A percentile compares a stretch with the other conserved stretches of the same genome.
Evolutionary conservation across 2,113 vertebrate species (phyloP).

Genomic region (Suncus etruscus): DNA sequence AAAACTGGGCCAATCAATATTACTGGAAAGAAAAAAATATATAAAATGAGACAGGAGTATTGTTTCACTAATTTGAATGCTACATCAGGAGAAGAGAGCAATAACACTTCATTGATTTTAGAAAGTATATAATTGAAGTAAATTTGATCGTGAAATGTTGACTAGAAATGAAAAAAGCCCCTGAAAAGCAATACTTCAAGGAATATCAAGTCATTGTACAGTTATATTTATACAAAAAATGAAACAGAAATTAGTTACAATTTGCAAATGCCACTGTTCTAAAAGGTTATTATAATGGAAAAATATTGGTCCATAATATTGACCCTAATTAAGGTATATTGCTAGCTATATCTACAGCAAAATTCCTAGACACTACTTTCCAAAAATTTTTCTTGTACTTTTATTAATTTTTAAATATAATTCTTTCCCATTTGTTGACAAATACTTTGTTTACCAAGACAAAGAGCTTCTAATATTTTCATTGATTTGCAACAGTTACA

Average conservation of each 20-base stretch:
- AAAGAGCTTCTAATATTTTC: background rate
- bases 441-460: background rate
- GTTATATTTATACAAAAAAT: background rate
- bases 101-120: constrained; percentile 61
- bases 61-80: constrained; percentile 53
- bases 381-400: constrained; percentile 6
- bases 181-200: background rate
- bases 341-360: background rate
- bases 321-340: background rate
- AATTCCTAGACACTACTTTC: background rate
- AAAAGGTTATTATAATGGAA: background rate
- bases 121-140: constrained; percentile 23
- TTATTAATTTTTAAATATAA: background rate
- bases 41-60: constrained; percentile 51
- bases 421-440: background rate
- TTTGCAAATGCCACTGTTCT: background rate
- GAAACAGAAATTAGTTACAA: background rate
- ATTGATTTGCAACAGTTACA: background rate
- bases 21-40: constrained; percentile 31
- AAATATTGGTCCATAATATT: background rate
- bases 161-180: background rate
- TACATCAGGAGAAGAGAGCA: constrained; percentile 29
- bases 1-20: constrained; percentile 58
- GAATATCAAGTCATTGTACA: background rate
- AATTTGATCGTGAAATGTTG: constrained; percentile 20